Conservation (phyloP, 2,888 invertebrate species). For the Megastigmus dorsalis region DNA sequence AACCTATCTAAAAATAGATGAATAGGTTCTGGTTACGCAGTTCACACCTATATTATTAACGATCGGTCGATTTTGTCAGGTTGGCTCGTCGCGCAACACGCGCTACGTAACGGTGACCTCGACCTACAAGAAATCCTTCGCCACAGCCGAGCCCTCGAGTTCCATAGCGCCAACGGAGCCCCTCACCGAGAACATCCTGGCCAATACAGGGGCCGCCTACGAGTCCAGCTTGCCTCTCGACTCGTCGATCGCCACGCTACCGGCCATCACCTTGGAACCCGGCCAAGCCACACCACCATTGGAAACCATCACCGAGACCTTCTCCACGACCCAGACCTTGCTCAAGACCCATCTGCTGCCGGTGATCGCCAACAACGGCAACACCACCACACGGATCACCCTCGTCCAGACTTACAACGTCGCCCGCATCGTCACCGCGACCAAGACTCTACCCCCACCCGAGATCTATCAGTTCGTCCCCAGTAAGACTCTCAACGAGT, state of each 20-base stretch:
- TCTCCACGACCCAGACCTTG: conserved; percentile 92
- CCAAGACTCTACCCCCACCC: conserved; percentile 91
- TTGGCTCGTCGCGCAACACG: conserved; percentile 90
- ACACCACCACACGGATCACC: conserved; percentile 86
- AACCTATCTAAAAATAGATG: no score
- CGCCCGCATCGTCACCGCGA: conserved; percentile 90
- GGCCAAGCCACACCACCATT: conserved; percentile 90
- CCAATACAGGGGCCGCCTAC: conserved; percentile 83
- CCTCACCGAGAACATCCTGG: conserved; percentile 90
- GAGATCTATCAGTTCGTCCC: conserved; percentile 91
- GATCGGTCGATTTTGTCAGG: no score
- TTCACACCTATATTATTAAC: no score
- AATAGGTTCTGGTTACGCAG: no score
- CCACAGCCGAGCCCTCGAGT: conserved; percentile 78
- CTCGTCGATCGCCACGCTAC: conserved; percentile 88
- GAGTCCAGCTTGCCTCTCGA: conserved; percentile 83
- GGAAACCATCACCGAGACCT: conserved; percentile 92
- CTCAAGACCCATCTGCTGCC: conserved; percentile 93
- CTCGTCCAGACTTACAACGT: conserved; percentile 92
- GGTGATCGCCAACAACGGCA: conserved; percentile 83
- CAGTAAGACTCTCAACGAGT: conserved; percentile 90
- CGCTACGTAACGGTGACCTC: conserved; percentile 91
- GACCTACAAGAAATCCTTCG: conserved; percentile 87
- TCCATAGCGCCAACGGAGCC: conserved; percentile 81
- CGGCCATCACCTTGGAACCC: conserved; percentile 84